These are phyloP conservation scores for Halichoeres trimaculatus DNA, from an alignment of 2,113 vertebrate genomes.

Conservation along the genomic window DNA sequence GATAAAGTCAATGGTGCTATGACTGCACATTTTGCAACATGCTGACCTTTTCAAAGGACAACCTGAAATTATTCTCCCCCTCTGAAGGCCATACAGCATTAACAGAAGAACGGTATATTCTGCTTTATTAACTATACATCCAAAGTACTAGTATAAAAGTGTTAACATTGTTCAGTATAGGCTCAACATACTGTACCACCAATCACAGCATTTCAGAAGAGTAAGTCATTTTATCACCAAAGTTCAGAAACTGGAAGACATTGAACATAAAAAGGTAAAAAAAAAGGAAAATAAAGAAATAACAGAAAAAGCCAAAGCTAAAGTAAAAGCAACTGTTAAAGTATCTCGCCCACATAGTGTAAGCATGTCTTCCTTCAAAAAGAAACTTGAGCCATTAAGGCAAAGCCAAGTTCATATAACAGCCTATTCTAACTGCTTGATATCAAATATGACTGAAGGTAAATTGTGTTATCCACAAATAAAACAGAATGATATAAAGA, in stretches of 20 bases:
- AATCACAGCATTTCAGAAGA: background rate
- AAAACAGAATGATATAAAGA: no score
- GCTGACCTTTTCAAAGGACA: conserved; percentile 45
- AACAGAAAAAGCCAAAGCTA: background rate
- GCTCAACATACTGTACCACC: background rate
- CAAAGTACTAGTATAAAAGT: background rate
- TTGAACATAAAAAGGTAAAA: background rate
- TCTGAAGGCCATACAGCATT: background rate
- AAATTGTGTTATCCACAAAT: no score
- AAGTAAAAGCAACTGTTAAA: background rate
- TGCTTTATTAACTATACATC: background rate
- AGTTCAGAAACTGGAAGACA: background rate
- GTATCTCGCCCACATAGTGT: background rate
- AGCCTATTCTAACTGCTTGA: no score
- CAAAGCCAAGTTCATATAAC: no score
- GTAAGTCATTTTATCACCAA: background rate
- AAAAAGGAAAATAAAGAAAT: background rate
- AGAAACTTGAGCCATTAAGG: no score
- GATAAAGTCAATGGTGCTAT: conserved; percentile 30
- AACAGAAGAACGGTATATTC: background rate
- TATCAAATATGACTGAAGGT: no score
- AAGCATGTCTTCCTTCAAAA: no score
- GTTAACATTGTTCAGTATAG: background rate
- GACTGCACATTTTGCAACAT: conserved; percentile 28
- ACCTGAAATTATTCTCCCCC: background rate